Base-by-base conservation (phyloP, 2,113 vertebrate genomes). In the Phodopus roborovskii region DNA sequence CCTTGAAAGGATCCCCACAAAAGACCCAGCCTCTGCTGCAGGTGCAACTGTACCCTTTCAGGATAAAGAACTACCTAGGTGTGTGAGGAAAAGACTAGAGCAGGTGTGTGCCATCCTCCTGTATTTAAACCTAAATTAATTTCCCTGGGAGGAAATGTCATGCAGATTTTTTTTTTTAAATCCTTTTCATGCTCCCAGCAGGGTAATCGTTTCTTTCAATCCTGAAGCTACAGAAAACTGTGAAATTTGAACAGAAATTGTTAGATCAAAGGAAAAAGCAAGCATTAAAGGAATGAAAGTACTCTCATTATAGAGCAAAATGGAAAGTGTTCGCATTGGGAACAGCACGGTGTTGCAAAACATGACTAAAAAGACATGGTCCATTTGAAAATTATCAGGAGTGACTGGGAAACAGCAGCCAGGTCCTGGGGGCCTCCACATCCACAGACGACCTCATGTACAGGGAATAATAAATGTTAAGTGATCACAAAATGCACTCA, bases 181-280 rank as follows among this genome's bases (percentile, higher is more conserved):
- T 97, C 94, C 95, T 79, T 97, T 98, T 98, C 96, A 97, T 20
- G 86, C 95, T 97, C 96, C 96, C 96, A 97, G 97, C 96, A 90
- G 96, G 97, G 74, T 92, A 93, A 97, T 97, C 64, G 60, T 88
- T 93, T 96, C 97, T 96, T 96, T 98, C 82, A 96, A 91, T 97
- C 91, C 96, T 64, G 94, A 98, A 98, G 97, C 95, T 86, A 95
- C 86, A 95, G 97, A 97, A 97, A 96, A 97, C 96, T 97, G 97
- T 97, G 97, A 97, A 97, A 98, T 97, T 68, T 95, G 96, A 97
- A 96, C 96, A 98, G 97, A 97, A 97, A 97, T 97, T 87, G 95
- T 96, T 96, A 98, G 96, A 97, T 98, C 96, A 97, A 97, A 98
- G 97, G 94, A 56, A 36, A 96, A 92, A 90, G 96, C 94, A 90